These are phyloP conservation scores for Eubasilissa splendida DNA, from an alignment of 2,888 invertebrate species.

Conservation along the genomic window DNA sequence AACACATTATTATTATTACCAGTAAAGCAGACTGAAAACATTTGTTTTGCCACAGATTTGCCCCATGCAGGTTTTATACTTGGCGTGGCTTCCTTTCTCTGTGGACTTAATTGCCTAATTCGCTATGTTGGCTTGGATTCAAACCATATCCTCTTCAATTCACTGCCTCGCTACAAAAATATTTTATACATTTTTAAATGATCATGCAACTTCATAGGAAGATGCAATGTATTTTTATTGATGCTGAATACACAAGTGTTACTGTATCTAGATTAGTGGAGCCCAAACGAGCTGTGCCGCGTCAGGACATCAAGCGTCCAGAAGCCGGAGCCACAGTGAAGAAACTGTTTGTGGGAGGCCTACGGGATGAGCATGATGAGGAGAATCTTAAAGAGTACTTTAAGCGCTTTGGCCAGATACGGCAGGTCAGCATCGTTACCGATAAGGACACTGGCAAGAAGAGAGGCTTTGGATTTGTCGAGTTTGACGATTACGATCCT, in stretches of 20 bases:
- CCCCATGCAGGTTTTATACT: conserved; percentile 47
- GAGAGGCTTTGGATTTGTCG: conserved; percentile 96
- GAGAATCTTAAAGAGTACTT: conserved; percentile 90
- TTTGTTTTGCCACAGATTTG: conserved; percentile 50
- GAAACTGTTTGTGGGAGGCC: conserved; percentile 94
- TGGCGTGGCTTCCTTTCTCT: conserved; percentile 50
- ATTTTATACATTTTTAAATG: neutral
- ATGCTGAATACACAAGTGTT: too few relatives aligned
- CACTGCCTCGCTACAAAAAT: conserved; percentile 51
- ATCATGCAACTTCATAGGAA: neutral
- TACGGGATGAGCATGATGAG: conserved; percentile 94
- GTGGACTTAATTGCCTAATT: conserved; percentile 52
- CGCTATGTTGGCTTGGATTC: conserved; percentile 53
- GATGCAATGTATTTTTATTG: neutral
- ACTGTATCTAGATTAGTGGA: conserved; percentile 83
- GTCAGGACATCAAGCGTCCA: conserved; percentile 91
- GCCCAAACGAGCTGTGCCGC: conserved; percentile 96
- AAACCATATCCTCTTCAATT: conserved; percentile 47
- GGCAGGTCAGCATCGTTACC: conserved; percentile 88
- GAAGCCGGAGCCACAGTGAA: conserved; percentile 96
- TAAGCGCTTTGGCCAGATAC: conserved; percentile 85
- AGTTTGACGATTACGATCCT: conserved; percentile 97
- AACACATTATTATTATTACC: too few relatives aligned
- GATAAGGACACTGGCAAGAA: conserved; percentile 96
- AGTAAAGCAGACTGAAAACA: neutral